Evolutionary conservation across 2,113 vertebrate genomes (phyloP).

Genomic region (Platysternon megacephalum): DNA sequence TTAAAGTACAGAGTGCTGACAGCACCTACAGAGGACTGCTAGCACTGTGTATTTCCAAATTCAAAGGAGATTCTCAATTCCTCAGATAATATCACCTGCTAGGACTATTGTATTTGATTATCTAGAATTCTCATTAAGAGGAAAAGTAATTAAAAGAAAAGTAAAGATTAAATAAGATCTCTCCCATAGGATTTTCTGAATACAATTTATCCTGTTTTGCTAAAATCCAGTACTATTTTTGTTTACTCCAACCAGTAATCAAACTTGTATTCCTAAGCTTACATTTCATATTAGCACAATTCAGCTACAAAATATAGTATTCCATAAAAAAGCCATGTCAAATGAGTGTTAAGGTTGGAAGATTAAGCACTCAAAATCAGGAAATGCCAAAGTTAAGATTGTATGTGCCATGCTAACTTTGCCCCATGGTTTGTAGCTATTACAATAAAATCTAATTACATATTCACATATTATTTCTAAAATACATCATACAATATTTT

Average conservation of each 20-base stretch:
- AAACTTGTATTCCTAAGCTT: not conserved
- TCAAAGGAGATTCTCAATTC: not conserved
- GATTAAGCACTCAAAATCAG: not conserved
- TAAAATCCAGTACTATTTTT: not conserved
- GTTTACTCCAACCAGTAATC: not conserved
- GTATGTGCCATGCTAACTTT: not conserved
- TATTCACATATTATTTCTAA: not conserved
- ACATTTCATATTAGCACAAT: not conserved
- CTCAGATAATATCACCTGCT: not conserved
- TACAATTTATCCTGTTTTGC: not conserved
- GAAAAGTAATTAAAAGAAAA: not conserved
- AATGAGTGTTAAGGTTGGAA: not conserved
- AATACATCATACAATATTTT: not conserved
- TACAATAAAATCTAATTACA: not conserved
- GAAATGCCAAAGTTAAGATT: not conserved
- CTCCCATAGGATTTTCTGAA: not conserved
- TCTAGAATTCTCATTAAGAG: not conserved
- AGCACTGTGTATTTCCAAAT: not conserved
- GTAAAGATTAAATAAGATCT: not conserved
- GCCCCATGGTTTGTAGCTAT: not conserved
- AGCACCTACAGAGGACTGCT: not conserved
- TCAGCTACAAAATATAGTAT: not conserved
- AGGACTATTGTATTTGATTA: not conserved
- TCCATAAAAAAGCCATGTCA: not conserved
- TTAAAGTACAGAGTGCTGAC: not conserved